Base-by-base conservation (phyloP, 2,113 vertebrate genomes). In the Pitta sordida region DNA sequence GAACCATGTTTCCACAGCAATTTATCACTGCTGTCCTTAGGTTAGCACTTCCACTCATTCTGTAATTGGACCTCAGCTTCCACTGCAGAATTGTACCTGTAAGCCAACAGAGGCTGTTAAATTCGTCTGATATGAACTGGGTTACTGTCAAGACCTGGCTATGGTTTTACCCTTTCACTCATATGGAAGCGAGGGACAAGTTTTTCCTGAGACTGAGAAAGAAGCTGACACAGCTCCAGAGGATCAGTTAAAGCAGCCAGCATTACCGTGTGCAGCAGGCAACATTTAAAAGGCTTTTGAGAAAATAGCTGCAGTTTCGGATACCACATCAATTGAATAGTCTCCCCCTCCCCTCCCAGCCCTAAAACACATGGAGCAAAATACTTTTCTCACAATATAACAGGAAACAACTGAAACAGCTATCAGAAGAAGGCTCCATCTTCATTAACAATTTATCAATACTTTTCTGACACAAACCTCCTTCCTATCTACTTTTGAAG, bases 301-400 rank as follows among this genome's bases (percentile, higher is more conserved):
- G 78, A 85, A 96, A 95, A 91, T 82, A 87, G 32, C 53, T 95
- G 91, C 87, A 85, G 84, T 91, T 95, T 94, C 84, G 85, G 63
- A 68, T 85, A 73, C 52, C 39, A 53, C 37, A 65, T 90, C 70
- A 77, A 65, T 14, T 53, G 46, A 94, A 94, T 37, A 53, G 39
- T n/a, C n/a, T n/a, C n/a, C n/a, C n/a, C n/a, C n/a, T n/a, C n/a
- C n/a, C n/a, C n/a, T n/a, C n/a, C n/a, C n/a, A n/a, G 62, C 53
- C 34, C 79, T 93, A 93, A 94, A 92, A 34, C 26, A 32, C 36
- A 52, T 5, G 58, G 78, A 88, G 68, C 82, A 71, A 84, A 84
- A 82, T 44, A 49, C 30, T 71, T 89, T 85, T 71, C 74, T 73
- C 58, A 56, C 15, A 26, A 3, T 2, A 9, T 83, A 43, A 36